Conservation (phyloP, 2,797 vertebrate genomes). For the Diglossa cyanea region DNA sequence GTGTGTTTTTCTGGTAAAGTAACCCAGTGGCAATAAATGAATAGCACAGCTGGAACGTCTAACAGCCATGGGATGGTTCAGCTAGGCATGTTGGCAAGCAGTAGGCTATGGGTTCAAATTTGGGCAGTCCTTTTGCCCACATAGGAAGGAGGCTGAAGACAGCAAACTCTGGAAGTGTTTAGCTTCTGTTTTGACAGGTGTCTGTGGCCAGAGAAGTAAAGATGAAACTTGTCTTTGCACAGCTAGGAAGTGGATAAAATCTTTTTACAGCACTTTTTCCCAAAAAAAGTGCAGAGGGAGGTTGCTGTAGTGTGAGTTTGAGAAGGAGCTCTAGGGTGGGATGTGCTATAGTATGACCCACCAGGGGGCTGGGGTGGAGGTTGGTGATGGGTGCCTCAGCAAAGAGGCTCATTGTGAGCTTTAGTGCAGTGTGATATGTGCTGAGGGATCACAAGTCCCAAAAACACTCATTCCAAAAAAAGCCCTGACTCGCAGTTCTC, state of each 20-base stretch:
- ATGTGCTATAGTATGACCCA: not conserved
- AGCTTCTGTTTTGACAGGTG: not conserved
- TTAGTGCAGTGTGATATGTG: not conserved
- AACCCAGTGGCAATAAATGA: not conserved
- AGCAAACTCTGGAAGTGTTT: not conserved
- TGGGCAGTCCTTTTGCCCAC: not conserved
- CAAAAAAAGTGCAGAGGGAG: not conserved
- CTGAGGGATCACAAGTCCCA: not conserved
- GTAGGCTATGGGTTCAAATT: not conserved
- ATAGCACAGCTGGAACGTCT: not conserved
- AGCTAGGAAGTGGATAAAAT: not conserved
- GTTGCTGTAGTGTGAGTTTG: not conserved
- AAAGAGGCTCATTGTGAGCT: not conserved
- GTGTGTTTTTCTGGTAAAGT: not conserved
- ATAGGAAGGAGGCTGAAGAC: not conserved
- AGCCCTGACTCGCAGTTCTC: not conserved
- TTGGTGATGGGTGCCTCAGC: not conserved
- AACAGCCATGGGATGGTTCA: not conserved
- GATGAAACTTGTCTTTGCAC: not conserved
- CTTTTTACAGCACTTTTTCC: not conserved
- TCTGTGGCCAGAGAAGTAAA: not conserved
- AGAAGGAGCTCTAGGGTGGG: not conserved
- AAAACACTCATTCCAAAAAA: not conserved
- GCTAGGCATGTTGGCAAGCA: not conserved
- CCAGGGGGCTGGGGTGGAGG: not conserved